Conservation (phyloP, 2,888 invertebrate genomes). For the Periphyllus acericola region DNA sequence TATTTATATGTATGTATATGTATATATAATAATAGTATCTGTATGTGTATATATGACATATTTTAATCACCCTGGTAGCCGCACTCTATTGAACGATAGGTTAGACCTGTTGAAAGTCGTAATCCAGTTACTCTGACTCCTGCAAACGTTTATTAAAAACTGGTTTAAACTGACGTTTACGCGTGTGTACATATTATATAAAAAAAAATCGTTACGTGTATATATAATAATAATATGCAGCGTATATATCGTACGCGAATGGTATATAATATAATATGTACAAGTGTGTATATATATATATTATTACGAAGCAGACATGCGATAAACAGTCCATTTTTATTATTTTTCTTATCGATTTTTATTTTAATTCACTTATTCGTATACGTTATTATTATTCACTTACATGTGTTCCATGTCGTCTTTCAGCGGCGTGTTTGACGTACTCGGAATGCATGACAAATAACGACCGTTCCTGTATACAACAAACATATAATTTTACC, state of each 20-base stretch:
- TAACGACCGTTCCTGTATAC: slow-evolving; percentile 44
- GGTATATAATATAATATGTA: background rate
- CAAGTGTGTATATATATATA: background rate
- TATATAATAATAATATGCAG: background rate
- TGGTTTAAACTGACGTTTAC: slow-evolving; percentile 22
- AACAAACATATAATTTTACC: too few relatives aligned
- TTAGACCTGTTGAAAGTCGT: slow-evolving; percentile 56
- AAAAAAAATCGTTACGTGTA: background rate
- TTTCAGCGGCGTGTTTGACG: slow-evolving; percentile 49
- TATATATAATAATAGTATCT: background rate
- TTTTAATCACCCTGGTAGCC: slow-evolving; percentile 47
- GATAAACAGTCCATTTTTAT: background rate
- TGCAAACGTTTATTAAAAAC: slow-evolving; percentile 36
- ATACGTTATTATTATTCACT: background rate
- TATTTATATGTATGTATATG: background rate
- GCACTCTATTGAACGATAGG: slow-evolving; percentile 15
- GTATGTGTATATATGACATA: background rate
- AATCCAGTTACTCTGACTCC: slow-evolving; percentile 58
- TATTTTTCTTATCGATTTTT: background rate
- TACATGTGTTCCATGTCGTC: slow-evolving; percentile 59
- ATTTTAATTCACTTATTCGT: too few relatives aligned
- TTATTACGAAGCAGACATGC: background rate
- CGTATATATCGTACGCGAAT: background rate
- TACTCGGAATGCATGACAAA: slow-evolving; percentile 44
- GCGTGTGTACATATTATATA: background rate